Evolutionary conservation across 2,888 invertebrate species (phyloP).

Genomic region (Dromius quadrimaculatus): DNA sequence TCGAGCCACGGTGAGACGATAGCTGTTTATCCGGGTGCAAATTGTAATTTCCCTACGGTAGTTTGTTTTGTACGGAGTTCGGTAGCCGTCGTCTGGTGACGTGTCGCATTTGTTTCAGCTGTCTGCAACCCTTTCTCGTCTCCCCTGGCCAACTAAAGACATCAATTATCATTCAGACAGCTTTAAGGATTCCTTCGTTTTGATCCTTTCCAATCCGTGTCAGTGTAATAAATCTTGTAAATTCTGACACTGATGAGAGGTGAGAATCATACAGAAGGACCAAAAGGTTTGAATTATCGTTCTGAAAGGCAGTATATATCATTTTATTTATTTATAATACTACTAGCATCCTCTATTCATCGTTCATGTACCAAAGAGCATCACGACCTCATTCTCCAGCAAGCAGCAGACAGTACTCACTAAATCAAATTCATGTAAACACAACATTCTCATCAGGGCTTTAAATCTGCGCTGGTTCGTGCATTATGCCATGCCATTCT

Average conservation of each 20-base stretch:
- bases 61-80: conserved; percentile 24
- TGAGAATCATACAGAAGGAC: too few relatives aligned
- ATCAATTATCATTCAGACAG: too few relatives aligned
- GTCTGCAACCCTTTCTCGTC: conserved; percentile 18
- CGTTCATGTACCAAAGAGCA: too few relatives aligned
- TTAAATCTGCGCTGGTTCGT: conserved; percentile 5
- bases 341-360: too few relatives aligned
- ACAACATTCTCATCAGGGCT: not conserved
- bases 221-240: too few relatives aligned
- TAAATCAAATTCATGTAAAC: conserved; percentile 13
- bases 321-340: too few relatives aligned
- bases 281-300: too few relatives aligned
- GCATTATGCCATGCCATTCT: conserved; percentile 1
- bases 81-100: conserved; percentile 24
- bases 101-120: conserved; percentile 39
- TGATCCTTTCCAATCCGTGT: too few relatives aligned
- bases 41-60: conserved; percentile 31
- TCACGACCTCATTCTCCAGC: too few relatives aligned
- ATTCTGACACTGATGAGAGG: too few relatives aligned
- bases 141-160: not conserved
- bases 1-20: not conserved
- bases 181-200: too few relatives aligned
- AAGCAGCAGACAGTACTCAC: not conserved
- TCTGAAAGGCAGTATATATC: too few relatives aligned
- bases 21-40: conserved; percentile 18